Evolutionary conservation across 1,140 invertebrate species (phyloP), one percentile per base, ranked within the genome.

Genomic region (Pemphigus obesinymphae): DNA sequence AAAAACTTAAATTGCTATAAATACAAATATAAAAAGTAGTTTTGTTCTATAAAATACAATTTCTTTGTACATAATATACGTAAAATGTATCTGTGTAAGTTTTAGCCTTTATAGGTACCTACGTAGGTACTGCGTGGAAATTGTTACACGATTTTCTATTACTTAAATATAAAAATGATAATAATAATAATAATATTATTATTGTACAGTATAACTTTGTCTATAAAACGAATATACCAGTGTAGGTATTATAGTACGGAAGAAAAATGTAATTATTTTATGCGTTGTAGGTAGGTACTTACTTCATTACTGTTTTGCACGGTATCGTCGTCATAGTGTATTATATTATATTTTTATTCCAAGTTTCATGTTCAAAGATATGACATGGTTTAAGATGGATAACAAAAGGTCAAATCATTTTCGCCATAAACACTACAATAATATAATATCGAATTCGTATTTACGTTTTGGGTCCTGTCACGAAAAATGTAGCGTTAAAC

Each of bases 251-350:
- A n/a, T n/a, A n/a, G n/a, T n/a, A n/a, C n/a, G n/a, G n/a, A n/a
- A n/a, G n/a, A 68, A 63, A 61, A 68, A 68, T n/a, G n/a, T 68
- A 68, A 68, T 68, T 68, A 68, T 68, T 37, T 68, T 23, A 68
- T 37, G n/a, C 31, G 20, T n/a, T 15, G 48, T 40, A 40, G n/a
- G 53, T 63, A 61, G 20, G 29, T 37, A 68, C 31, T 68, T 68
- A 68, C 63, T 68, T 68, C 63, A 68, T 68, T 68, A 37, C 63
- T 20, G n/a, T 68, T 40, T 68, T n/a, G 63, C 63, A 68, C 63
- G 63, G 63, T 37, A 68, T 68, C 34, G 63, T 68, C 63, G 63
- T 40, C 63, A n/a, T 68, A n/a, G n/a, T n/a, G n/a, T n/a, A n/a
- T n/a, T n/a, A n/a, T n/a, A n/a, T n/a, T n/a, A 66, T 66, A 68